A percentile compares a stretch with the other conserved stretches of the same genome.
These are phyloP conservation scores for Cenopis cana DNA, from an alignment of 2,888 invertebrate species.

Conservation along the genomic window DNA sequence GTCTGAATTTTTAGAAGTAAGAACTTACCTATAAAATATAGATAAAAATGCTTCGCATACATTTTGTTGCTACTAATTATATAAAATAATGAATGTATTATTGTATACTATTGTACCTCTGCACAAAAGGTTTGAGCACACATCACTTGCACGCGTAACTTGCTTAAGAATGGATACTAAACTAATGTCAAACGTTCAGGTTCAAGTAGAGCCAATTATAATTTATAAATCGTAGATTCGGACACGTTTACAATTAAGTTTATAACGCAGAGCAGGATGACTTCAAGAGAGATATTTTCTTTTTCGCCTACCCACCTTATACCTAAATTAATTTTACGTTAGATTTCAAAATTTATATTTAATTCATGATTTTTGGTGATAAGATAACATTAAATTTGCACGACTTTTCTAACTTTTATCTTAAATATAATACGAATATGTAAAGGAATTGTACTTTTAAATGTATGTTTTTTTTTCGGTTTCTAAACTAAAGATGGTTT, in stretches of 20 bases:
- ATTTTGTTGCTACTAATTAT: conserved; percentile 58
- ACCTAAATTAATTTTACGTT: too few relatives aligned
- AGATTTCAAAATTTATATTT: neutral
- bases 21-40: conserved; percentile 12
- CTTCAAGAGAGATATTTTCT: neutral
- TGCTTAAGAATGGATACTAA: conserved; percentile 10
- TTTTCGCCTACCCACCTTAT: neutral
- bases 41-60: conserved; percentile 55
- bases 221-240: neutral
- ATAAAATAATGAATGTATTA: conserved; percentile 29
- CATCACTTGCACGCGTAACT: conserved; percentile 36
- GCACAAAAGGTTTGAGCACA: conserved; percentile 43
- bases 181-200: neutral
- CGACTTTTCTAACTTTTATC: conserved; percentile 6
- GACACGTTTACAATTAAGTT: neutral
- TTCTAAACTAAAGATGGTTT: conserved; percentile 5
- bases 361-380: conserved; percentile 11
- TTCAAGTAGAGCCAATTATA: neutral
- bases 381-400: conserved; percentile 15
- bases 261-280: neutral
- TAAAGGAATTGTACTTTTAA: conserved; percentile 36
- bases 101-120: conserved; percentile 41
- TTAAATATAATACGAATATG: conserved; percentile 22
- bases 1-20: conserved; percentile 35
- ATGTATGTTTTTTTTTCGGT: neutral